Conservation (phyloP, 2,888 invertebrate species). For the Stratiomys singularior region DNA sequence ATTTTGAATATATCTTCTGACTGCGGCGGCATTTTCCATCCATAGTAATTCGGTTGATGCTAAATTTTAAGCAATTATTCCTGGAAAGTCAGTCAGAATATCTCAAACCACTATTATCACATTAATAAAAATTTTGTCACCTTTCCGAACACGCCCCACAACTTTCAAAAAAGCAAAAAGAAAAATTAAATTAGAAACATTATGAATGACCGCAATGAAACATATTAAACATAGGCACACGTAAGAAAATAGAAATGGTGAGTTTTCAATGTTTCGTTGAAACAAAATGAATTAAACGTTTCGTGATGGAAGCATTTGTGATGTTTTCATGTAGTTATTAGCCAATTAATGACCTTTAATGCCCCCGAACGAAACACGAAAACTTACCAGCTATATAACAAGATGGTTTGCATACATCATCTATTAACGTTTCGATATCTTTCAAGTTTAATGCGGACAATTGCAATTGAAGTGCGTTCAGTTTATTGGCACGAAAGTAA, state of each 20-base stretch:
- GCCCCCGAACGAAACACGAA: conserved; percentile 35
- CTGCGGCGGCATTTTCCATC: too few relatives aligned
- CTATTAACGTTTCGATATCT: conserved; percentile 22
- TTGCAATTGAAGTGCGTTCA: conserved; percentile 1
- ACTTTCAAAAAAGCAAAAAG: not conserved
- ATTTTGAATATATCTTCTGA: too few relatives aligned
- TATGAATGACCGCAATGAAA: not conserved
- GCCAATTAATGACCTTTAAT: not conserved
- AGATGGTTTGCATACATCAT: not conserved
- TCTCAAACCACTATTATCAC: too few relatives aligned
- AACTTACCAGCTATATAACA: conserved; percentile 40
- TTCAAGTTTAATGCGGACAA: conserved; percentile 11
- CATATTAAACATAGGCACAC: not conserved
- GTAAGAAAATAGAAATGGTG: not conserved
- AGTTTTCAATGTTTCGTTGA: conserved; percentile 45
- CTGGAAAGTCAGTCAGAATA: too few relatives aligned
- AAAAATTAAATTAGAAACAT: not conserved
- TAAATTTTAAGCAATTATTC: too few relatives aligned
- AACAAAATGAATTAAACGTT: conserved; percentile 5
- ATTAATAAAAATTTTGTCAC: too few relatives aligned
- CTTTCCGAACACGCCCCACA: not conserved
- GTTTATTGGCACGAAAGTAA: conserved; percentile 4
- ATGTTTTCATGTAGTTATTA: not conserved
- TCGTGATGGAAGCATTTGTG: not conserved
- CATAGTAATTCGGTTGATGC: too few relatives aligned